Conservation (phyloP, 1,140 invertebrate genomes). For the Anastrepha obliqua region DNA sequence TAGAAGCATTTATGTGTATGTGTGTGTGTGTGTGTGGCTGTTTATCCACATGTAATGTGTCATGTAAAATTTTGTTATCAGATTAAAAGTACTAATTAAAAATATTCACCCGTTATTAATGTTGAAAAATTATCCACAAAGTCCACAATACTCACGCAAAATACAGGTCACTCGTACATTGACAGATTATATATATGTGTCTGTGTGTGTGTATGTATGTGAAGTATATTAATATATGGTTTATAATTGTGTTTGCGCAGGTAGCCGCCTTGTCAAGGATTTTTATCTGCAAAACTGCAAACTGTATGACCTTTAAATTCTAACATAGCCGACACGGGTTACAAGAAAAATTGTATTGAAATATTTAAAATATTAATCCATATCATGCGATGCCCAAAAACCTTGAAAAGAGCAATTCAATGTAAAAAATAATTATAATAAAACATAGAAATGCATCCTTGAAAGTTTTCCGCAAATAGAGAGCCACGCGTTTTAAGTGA, state of each 20-base stretch:
- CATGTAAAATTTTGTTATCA: constrained; percentile 44
- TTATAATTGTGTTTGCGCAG: not conserved
- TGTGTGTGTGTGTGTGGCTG: not conserved
- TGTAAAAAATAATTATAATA: not conserved
- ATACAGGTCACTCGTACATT: too few relatives aligned
- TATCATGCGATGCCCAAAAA: not conserved
- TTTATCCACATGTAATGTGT: constrained; percentile 11
- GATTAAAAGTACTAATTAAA: constrained; percentile 44
- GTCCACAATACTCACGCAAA: not conserved
- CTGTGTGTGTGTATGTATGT: too few relatives aligned
- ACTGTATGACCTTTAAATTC: not conserved
- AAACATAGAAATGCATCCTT: too few relatives aligned
- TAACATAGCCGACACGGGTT: not conserved
- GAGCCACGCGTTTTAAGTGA: too few relatives aligned
- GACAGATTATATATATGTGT: too few relatives aligned
- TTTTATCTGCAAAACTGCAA: not conserved
- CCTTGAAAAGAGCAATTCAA: not conserved
- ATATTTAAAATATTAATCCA: not conserved
- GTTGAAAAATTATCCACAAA: constrained; percentile 15
- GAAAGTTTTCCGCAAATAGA: too few relatives aligned
- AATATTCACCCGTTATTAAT: constrained; percentile 36
- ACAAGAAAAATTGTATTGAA: constrained; percentile 26
- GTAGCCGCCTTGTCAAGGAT: not conserved
- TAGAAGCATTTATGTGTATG: not conserved
- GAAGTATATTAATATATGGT: not conserved